Base-by-base conservation (phyloP, 2,888 invertebrate species). In the Lycocerus yunnanus region DNA sequence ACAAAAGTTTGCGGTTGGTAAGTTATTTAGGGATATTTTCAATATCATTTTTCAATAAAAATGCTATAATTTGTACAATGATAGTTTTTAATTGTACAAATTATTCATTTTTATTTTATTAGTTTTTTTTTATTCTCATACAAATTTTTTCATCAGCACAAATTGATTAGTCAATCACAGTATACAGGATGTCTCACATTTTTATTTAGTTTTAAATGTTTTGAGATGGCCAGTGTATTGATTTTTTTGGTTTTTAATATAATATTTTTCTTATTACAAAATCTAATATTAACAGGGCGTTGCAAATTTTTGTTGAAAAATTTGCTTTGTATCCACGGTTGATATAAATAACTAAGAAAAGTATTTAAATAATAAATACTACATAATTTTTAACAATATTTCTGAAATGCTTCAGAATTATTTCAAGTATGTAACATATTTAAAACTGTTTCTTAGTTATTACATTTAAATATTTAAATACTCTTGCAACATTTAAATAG, bases 1-100 rank as follows among this genome's bases (percentile, higher is more conserved):
- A 71, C 66, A 58, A 63, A 24, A 63, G 69, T 70, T 70, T 70
- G 43, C 16, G 2, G 65, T 15, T 61, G 69, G 61, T 27, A 68
- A 58, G 58, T 58, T 68, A 14, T 58, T 58, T 68, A 68, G 68
- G 68, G 58, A 58, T 18, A 16, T 16, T 68, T 67, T 67, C 43
- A 43, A 43, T 43, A 43, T 43, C 43, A 43, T 43, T 43, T 43
- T 43, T n/a, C n/a, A 6, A 43, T 43, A n/a, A n/a, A 43, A 43
- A 43, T 43, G 43, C 1, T 43, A n/a, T n/a, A 43, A 43, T 43
- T 43, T 43, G 43, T 43, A 8, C 43, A n/a, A 43, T 2, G n/a
- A 43, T 4, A n/a, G n/a, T 43, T n/a, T 43, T 13, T 43, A n/a
- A n/a, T 43, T 43, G 43, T 43, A n/a, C n/a, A 43, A 43, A 43